phyloP scores from a whole-genome alignment of 2,113 vertebrate genomes.

The Xenus cinereus region DNA sequence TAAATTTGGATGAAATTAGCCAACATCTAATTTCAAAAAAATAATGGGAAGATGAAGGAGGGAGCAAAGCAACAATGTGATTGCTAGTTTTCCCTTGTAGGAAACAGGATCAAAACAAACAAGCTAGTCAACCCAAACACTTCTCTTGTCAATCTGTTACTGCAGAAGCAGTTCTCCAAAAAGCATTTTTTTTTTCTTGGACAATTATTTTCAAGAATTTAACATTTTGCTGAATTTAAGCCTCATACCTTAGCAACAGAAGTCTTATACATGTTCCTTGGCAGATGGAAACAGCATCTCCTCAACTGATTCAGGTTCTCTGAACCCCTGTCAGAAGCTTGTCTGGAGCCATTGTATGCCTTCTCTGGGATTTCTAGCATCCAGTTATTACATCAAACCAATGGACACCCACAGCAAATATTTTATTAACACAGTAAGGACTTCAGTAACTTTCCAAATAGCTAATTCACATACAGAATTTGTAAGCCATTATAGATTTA shows the following conservation, averaged over 20 bases:
- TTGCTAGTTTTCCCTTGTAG: background rate
- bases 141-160: background rate
- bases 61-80: background rate
- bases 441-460: background rate
- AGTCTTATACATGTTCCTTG: background rate
- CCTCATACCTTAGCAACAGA: background rate
- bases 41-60: background rate
- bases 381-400: background rate
- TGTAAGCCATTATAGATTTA: background rate
- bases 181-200: background rate
- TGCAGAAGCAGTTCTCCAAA: background rate
- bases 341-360: background rate
- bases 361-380: background rate
- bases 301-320: background rate
- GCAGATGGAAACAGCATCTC: background rate
- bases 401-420: background rate
- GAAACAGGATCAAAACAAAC: background rate
- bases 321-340: background rate
- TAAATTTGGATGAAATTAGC: background rate
- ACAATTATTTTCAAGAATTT: background rate
- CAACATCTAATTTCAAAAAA: background rate
- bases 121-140: background rate
- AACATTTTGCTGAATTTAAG: background rate
- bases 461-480: background rate
- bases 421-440: background rate